These are phyloP conservation scores for Atractosteus spatula DNA, from an alignment of 2,113 vertebrate genomes.

Conservation along the genomic window DNA sequence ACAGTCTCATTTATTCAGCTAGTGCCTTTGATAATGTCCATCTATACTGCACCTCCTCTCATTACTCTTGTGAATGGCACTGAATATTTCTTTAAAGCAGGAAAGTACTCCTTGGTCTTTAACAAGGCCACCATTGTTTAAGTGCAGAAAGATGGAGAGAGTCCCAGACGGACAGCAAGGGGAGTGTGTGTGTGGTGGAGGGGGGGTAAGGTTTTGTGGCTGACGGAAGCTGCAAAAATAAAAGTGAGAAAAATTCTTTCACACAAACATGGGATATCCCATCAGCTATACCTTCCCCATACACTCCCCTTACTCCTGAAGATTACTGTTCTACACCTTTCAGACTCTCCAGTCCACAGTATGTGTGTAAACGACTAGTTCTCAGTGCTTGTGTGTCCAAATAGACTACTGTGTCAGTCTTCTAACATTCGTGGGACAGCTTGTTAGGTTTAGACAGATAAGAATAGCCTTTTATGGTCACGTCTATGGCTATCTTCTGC, in stretches of 20 bases:
- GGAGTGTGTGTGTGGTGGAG: background rate
- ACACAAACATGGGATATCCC: background rate
- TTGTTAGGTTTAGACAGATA: too few relatives aligned
- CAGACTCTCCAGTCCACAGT: too few relatives aligned
- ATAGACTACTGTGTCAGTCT: too few relatives aligned
- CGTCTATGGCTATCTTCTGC: too few relatives aligned
- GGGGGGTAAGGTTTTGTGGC: background rate
- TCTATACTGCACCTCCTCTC: conserved; percentile 13
- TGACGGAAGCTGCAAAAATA: background rate
- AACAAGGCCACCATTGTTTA: conserved; percentile 26
- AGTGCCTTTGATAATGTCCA: background rate
- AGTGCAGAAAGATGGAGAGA: conserved; percentile 5
- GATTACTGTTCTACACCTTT: too few relatives aligned
- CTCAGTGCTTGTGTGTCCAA: too few relatives aligned
- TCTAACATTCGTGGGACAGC: too few relatives aligned
- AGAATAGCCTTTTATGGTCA: too few relatives aligned
- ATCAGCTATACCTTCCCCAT: too few relatives aligned
- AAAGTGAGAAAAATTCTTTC: background rate
- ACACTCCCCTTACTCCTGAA: too few relatives aligned
- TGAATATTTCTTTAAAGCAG: conserved; percentile 22
- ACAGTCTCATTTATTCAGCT: background rate
- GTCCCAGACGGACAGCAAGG: conserved; percentile 2
- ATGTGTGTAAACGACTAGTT: too few relatives aligned
- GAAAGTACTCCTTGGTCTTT: conserved; percentile 17
- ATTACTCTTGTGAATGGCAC: conserved; percentile 21